These are phyloP conservation scores for Drosophila prostipennis DNA, from an alignment of 2,888 invertebrate genomes.

Conservation along the genomic window DNA sequence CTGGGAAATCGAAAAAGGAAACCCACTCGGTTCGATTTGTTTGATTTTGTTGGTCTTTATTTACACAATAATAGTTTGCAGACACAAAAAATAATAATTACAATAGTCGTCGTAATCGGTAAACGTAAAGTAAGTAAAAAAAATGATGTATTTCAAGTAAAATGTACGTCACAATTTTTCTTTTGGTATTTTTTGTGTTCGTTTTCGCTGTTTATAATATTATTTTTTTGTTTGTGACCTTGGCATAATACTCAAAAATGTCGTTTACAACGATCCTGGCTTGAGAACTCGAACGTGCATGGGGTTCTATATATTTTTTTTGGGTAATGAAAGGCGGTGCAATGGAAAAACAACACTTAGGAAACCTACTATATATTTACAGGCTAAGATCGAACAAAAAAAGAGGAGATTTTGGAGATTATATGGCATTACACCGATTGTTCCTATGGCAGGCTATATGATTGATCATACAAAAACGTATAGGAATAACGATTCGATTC, in stretches of 20 bases:
- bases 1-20: slow-evolving; percentile 7
- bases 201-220: background rate
- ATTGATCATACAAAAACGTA: slow-evolving; percentile 7
- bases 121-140: slow-evolving; percentile 36
- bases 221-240: slow-evolving; percentile 27
- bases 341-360: slow-evolving; percentile 9
- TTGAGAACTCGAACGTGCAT: slow-evolving; percentile 23
- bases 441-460: slow-evolving; percentile 35
- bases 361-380: slow-evolving; percentile 12
- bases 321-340: slow-evolving; percentile 7
- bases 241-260: slow-evolving; percentile 30
- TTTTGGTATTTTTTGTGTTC: slow-evolving; percentile 18
- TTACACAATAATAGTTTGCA: slow-evolving; percentile 43
- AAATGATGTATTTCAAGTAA: slow-evolving; percentile 28
- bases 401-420: slow-evolving; percentile 14
- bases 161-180: slow-evolving; percentile 27
- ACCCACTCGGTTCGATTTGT: slow-evolving; percentile 12
- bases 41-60: slow-evolving; percentile 34
- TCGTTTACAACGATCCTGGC: slow-evolving; percentile 37
- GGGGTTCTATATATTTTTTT: background rate
- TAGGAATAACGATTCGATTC: slow-evolving; percentile 30
- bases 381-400: slow-evolving; percentile 5
- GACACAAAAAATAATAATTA: slow-evolving; percentile 48
- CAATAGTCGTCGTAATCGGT: slow-evolving; percentile 36
- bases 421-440: slow-evolving; percentile 22